Percentiles rank a stretch among this genome's conserved stretches.
Evolutionary conservation across 2,888 invertebrate genomes (phyloP).

Genomic region (Drosophila siamana): DNA sequence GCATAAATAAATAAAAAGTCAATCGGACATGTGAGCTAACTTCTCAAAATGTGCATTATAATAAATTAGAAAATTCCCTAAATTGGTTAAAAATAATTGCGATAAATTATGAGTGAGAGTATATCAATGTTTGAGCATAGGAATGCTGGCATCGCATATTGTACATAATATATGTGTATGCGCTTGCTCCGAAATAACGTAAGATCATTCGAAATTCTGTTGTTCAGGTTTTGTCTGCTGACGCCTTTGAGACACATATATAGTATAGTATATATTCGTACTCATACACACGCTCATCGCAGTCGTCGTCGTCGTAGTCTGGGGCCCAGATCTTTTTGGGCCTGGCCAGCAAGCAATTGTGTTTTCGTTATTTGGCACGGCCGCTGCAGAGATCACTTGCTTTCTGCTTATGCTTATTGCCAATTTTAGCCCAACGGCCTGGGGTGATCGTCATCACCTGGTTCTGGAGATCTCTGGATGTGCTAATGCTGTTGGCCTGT

Average conservation of each 20-base stretch:
- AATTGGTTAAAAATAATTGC: neutral
- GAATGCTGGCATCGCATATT: neutral
- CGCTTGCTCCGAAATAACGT: slow-evolving; percentile 31
- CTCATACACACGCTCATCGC: neutral
- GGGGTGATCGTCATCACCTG: slow-evolving; percentile 68
- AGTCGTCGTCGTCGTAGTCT: slow-evolving; percentile 21
- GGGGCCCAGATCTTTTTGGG: slow-evolving; percentile 54
- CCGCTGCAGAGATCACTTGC: neutral
- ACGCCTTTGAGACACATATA: slow-evolving; percentile 56
- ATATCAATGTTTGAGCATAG: neutral
- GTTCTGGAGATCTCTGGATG: slow-evolving; percentile 43
- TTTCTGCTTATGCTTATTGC: slow-evolving; percentile 40
- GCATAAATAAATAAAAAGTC: no score
- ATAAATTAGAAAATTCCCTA: neutral
- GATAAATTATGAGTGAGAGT: neutral
- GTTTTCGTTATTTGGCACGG: slow-evolving; percentile 35
- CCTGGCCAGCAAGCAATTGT: neutral
- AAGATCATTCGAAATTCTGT: slow-evolving; percentile 28
- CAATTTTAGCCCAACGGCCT: slow-evolving; percentile 47
- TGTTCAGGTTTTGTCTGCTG: slow-evolving; percentile 52
- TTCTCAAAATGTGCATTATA: no score
- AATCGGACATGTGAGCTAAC: no score
- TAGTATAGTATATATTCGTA: no score
- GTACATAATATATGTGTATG: neutral
- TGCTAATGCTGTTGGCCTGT: slow-evolving; percentile 49